Percentiles rank a stretch among this genome's conserved stretches.
These are phyloP conservation scores for Pyrocoelia pectoralis DNA, from an alignment of 2,888 invertebrate species.

Conservation along the genomic window DNA sequence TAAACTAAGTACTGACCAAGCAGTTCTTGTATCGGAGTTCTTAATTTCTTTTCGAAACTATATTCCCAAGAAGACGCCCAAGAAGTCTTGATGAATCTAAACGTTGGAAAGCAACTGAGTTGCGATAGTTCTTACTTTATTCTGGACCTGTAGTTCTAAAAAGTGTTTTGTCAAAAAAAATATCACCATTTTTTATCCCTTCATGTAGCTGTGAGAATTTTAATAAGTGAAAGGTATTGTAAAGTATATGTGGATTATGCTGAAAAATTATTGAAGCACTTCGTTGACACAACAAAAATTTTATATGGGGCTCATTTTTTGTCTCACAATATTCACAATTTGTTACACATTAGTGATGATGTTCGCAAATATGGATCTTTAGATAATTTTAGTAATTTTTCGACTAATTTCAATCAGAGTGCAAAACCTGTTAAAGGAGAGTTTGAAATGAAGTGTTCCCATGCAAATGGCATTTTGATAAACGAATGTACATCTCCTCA, in stretches of 20 bases:
- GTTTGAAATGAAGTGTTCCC: neutral
- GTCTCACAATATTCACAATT: neutral
- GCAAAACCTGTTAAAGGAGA: conserved; percentile 6
- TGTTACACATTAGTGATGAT: neutral
- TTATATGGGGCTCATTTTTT: neutral
- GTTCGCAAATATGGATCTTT: neutral
- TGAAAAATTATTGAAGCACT: neutral
- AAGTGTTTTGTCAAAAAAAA: neutral
- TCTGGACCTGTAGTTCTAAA: neutral
- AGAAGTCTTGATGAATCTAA: neutral
- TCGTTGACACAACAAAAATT: neutral
- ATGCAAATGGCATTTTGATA: neutral
- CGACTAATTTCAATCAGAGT: neutral
- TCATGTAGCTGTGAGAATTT: neutral
- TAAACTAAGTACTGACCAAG: neutral
- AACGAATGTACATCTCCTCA: neutral
- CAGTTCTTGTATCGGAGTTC: neutral
- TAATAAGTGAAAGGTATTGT: conserved; percentile 4
- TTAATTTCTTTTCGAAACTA: neutral
- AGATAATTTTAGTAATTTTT: conserved; percentile 6
- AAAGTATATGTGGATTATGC: neutral
- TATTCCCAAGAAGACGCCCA: neutral
- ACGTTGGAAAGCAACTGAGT: conserved; percentile 3
- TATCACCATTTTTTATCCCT: neutral
- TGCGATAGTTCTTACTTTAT: neutral